Conservation (phyloP, 2,113 vertebrate genomes). For the Chelonoidis abingdonii region DNA sequence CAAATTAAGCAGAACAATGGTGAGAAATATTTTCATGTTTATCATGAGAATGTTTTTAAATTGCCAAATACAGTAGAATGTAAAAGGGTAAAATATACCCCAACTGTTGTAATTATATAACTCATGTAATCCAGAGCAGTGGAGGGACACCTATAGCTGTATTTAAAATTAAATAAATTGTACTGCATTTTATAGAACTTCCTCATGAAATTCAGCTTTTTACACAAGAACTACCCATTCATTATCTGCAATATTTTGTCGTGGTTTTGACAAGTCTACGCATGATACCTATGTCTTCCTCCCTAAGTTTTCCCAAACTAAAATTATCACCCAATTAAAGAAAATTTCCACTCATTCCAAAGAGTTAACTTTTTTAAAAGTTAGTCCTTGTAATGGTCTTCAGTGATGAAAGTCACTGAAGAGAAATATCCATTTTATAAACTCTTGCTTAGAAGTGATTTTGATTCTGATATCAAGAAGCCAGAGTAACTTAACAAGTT, state of each 20-base stretch:
- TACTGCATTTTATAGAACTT: background rate
- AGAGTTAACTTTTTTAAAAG: background rate
- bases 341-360: background rate
- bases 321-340: background rate
- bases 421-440: rapidly evolving
- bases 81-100: background rate
- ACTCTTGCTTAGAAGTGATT: background rate
- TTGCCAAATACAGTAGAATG: background rate
- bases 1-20: background rate
- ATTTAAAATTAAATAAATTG: background rate
- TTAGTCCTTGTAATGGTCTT: background rate
- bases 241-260: background rate
- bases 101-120: background rate
- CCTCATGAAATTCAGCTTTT: background rate
- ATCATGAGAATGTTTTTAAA: background rate
- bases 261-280: background rate
- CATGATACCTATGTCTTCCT: background rate
- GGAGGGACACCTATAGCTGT: background rate
- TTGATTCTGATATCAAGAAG: background rate
- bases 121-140: rapidly evolving
- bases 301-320: background rate
- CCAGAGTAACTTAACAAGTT: background rate
- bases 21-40: background rate
- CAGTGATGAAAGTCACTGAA: background rate
- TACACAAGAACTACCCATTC: background rate